Percentiles rank a stretch among this genome's conserved stretches.
Evolutionary conservation across 37 sponge, comb jelly and placozoan genomes (phyloP).

Genomic region (Crambe crambe): DNA sequence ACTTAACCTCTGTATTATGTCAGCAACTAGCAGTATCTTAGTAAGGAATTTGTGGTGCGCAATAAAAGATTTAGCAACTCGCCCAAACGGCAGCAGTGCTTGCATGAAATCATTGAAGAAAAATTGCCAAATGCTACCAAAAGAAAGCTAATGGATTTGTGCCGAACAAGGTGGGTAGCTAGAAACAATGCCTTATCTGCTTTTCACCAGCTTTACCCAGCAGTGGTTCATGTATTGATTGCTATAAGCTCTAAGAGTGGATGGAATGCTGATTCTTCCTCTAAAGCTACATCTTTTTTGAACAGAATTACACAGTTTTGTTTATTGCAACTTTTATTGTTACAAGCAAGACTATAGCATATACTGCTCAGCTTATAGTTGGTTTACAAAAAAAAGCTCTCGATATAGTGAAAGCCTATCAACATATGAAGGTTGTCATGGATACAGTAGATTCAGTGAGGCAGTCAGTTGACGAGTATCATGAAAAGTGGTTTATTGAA

Average conservation of each 20-base stretch:
- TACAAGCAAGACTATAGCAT: constrained; percentile 19
- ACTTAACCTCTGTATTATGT: background rate
- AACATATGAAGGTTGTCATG: constrained; percentile 22
- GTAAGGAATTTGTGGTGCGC: background rate
- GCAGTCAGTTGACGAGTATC: constrained; percentile 20
- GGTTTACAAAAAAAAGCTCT: constrained; percentile 34
- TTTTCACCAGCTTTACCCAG: constrained; percentile 8
- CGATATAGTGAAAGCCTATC: constrained; percentile 41
- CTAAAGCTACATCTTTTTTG: constrained; percentile 24
- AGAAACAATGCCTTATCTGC: background rate
- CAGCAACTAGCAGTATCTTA: background rate
- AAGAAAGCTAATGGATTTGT: constrained; percentile 16
- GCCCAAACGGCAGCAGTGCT: background rate
- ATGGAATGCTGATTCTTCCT: constrained; percentile 22
- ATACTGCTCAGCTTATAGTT: constrained; percentile 28
- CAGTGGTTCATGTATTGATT: constrained; percentile 10
- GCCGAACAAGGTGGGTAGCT: constrained; percentile 27
- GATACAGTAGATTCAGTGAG: constrained; percentile 5
- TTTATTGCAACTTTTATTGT: constrained; percentile 19
- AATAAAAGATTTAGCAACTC: constrained; percentile 1
- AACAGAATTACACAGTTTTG: constrained; percentile 15
- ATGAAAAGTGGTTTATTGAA: constrained; percentile 25
- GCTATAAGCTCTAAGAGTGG: constrained; percentile 1
- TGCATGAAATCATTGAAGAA: background rate
- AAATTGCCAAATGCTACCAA: background rate